Percentiles rank a stretch among this genome's conserved stretches.
These are phyloP conservation scores for Hozukius guyotensis DNA, from an alignment of 2,797 vertebrate species.

Conservation along the genomic window DNA sequence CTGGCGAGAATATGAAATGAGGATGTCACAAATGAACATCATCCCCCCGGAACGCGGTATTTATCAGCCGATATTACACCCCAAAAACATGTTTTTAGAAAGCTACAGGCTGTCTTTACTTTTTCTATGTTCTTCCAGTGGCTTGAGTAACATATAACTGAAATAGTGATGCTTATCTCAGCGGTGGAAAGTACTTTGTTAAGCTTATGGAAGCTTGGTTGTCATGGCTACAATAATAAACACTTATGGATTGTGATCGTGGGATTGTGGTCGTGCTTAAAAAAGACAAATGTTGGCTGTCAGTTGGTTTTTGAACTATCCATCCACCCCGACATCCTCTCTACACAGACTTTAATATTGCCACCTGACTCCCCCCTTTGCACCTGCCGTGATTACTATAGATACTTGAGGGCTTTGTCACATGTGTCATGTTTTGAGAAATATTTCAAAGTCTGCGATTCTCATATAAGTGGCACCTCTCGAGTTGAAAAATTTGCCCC, in stretches of 20 bases:
- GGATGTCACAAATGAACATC: slow-evolving; percentile 70
- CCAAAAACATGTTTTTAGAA: slow-evolving; percentile 26
- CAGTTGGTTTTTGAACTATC: background rate
- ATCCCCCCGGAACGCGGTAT: slow-evolving; percentile 20
- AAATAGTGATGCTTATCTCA: background rate
- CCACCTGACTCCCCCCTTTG: background rate
- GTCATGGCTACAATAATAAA: background rate
- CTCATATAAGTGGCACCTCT: no score
- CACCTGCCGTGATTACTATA: background rate
- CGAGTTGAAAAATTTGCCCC: no score
- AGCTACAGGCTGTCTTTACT: background rate
- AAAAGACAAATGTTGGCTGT: background rate
- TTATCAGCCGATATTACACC: slow-evolving; percentile 27
- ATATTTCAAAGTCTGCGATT: no score
- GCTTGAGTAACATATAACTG: background rate
- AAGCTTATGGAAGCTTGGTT: background rate
- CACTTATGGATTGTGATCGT: background rate
- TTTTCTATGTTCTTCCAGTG: background rate
- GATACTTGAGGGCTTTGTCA: background rate
- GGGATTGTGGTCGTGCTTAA: background rate
- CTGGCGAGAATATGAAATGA: slow-evolving; percentile 75
- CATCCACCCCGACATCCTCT: background rate
- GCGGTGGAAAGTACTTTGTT: background rate
- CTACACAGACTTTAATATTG: rapidly evolving
- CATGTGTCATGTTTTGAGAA: background rate